Base-by-base conservation (phyloP, 1,140 invertebrate genomes). In the Bombus confusus region DNA sequence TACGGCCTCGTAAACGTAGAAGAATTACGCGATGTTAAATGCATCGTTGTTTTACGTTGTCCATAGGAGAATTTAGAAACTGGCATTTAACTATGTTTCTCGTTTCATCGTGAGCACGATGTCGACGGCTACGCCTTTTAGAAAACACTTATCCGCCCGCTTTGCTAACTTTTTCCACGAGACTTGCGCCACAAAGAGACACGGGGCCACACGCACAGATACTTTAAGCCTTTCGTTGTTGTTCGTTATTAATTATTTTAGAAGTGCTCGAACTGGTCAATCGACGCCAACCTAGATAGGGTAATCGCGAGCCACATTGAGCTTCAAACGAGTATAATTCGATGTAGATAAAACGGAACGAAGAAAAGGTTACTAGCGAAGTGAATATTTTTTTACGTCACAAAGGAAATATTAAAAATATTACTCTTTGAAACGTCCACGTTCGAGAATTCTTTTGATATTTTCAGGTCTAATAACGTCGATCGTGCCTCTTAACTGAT, bases 1-100 rank as follows among this genome's bases (percentile, higher is more conserved):
- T 85, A 78, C 57, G 62, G 78, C 62, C 88, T 84, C 86, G 82
- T 73, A 87, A 91, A 81, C 52, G 84, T 22, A 43, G 59, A 57
- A 57, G 47, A 59, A 47, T 77, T 79, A 77, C 78, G 37, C 39
- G 13, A 18, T 12, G 37, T 52, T 66, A 62, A 80, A 47, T 34
- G 31, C 28, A 31, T 22, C 47, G 10, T 31, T 34, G 66, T 72
- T 80, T 52, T 47, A 37, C 41, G 52, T 57, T 39, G 39, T 39
- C 9, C 9, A 5, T 22, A 41, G 4, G 3, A 12, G 4, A 75
- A 75, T 74, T 75, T 82, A n/a, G 80, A n/a, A 28, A n/a, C 39
- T 0, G 28, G 5, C 12, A 25, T 3, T 77, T 41, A 15, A 64
- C 10, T 73, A 43, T 66, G 25, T 41, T 39, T 62, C 22, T 15